Evolutionary conservation across 92 coral and sea anemone species (phyloP).

Genomic region (Umimayanthus chanpuru): DNA sequence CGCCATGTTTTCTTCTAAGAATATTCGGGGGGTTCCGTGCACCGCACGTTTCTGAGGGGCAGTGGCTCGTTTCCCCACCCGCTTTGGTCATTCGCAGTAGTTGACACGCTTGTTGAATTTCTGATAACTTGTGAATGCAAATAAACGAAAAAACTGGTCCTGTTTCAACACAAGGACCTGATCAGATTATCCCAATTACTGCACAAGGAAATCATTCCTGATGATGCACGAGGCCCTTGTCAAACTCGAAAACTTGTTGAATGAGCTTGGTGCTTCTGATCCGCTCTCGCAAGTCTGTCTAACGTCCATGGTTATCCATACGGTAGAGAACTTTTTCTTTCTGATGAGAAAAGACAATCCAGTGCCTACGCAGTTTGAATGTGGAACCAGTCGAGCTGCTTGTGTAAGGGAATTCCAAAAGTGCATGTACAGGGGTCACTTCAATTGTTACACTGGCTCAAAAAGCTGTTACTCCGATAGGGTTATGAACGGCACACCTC

Average conservation of each 20-base stretch:
- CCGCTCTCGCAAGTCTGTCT: constrained; percentile 48
- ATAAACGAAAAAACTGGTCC: no score
- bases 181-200: no score
- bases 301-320: constrained; percentile 50
- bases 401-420: constrained; percentile 53
- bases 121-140: no score
- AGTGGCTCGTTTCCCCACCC: no score
- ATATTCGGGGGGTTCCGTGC: no score
- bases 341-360: constrained; percentile 53
- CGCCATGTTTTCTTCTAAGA: no score
- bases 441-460: constrained; percentile 55
- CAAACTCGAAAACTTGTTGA: constrained; percentile 32
- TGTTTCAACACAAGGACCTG: no score
- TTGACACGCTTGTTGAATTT: no score
- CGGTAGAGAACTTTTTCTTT: constrained; percentile 62
- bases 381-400: constrained; percentile 49
- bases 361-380: constrained; percentile 58
- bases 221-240: constrained; percentile 10
- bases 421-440: constrained; percentile 50
- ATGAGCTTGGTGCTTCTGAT: constrained; percentile 49
- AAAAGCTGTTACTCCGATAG: constrained; percentile 50
- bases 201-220: no score
- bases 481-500: no score
- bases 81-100: no score
- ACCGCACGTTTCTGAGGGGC: no score